A percentile compares a stretch with the other conserved stretches of the same genome.
phyloP scores from a whole-genome alignment of 2,888 invertebrate genomes.

The Agrotis segetum region DNA sequence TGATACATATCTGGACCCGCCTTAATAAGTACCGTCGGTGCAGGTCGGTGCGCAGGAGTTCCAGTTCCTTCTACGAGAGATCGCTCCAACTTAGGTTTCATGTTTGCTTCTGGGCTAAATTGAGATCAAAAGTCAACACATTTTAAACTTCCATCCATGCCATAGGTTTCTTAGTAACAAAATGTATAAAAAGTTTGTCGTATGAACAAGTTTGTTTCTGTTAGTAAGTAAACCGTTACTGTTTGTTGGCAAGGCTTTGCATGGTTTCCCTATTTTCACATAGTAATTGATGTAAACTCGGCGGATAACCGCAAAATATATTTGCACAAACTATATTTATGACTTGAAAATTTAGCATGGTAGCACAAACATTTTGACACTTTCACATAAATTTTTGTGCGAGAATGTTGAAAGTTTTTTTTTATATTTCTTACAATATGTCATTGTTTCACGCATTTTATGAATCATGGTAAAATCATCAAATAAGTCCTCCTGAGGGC shows the following conservation, averaged over 20 bases:
- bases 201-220: neutral
- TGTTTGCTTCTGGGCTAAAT: too few species aligned
- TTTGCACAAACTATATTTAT: conserved; percentile 1
- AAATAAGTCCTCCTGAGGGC: too few species aligned
- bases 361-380: neutral
- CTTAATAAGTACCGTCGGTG: too few species aligned
- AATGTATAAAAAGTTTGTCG: neutral
- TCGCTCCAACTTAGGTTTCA: too few species aligned
- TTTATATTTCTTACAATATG: too few species aligned
- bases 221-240: neutral
- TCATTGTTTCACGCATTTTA: too few species aligned
- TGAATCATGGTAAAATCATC: too few species aligned
- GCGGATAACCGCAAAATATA: conserved; percentile 17
- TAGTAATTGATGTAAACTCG: conserved; percentile 9
- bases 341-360: neutral
- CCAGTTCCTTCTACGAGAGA: too few species aligned
- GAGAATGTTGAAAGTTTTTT: neutral
- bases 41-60: too few species aligned
- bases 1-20: too few species aligned
- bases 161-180: neutral
- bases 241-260: neutral
- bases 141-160: too few species aligned
- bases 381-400: neutral
- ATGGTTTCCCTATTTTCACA: conserved; percentile 16
- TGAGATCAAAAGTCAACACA: too few species aligned